Evolutionary conservation across 1,140 invertebrate species (phyloP).

Genomic region (Colletes gigas): DNA sequence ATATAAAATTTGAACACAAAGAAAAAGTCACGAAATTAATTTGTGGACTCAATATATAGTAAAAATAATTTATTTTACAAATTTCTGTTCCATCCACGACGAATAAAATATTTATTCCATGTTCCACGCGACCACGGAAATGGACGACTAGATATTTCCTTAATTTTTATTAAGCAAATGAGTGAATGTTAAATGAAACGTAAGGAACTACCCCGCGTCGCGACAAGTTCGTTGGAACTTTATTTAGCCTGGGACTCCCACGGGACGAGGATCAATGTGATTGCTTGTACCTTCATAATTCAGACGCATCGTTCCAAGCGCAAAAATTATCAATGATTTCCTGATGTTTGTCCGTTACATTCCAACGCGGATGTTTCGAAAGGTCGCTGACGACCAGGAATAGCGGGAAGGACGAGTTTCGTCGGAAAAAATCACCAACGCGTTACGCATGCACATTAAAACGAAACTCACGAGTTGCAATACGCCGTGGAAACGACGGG

Average conservation of each 20-base stretch:
- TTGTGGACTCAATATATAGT: too few species aligned
- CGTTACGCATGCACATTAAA: slow-evolving; percentile 26
- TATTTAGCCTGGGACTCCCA: neutral
- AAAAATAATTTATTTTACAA: too few species aligned
- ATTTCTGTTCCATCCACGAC: too few species aligned
- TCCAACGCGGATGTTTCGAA: slow-evolving; percentile 50
- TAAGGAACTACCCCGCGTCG: too few species aligned
- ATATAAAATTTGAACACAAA: too few species aligned
- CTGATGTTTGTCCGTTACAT: slow-evolving; percentile 53
- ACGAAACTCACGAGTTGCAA: slow-evolving; percentile 34
- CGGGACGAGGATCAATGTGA: neutral
- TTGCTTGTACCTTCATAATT: slow-evolving; percentile 24
- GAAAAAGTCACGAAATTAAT: too few species aligned
- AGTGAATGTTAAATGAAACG: too few species aligned
- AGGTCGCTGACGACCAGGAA: slow-evolving; percentile 43
- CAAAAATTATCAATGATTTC: slow-evolving; percentile 55
- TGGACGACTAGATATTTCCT: too few species aligned
- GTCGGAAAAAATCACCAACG: slow-evolving; percentile 31
- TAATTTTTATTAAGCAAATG: too few species aligned
- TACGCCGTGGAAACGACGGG: neutral
- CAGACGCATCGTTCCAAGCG: slow-evolving; percentile 3
- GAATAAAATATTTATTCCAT: too few species aligned
- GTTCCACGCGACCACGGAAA: too few species aligned
- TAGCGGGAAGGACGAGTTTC: slow-evolving; percentile 46
- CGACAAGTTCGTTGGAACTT: neutral